Conservation (phyloP, 2,113 vertebrate species). For the Paralichthys olivaceus region DNA sequence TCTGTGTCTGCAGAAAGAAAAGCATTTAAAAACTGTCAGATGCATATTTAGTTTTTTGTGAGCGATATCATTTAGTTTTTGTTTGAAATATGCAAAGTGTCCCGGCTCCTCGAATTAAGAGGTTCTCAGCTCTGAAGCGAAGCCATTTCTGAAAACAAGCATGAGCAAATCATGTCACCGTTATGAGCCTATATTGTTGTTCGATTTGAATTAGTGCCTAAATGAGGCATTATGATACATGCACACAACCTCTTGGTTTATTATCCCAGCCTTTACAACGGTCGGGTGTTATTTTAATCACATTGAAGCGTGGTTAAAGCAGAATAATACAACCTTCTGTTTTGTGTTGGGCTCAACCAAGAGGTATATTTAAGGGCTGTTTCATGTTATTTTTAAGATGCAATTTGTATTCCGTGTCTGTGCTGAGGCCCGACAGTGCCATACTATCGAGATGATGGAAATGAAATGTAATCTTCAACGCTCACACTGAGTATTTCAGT, state of each 20-base stretch:
- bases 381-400: conserved; percentile 1
- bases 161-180: conserved; percentile 71
- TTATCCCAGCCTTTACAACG: conserved; percentile 59
- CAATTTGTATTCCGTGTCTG: not conserved
- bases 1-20: conserved; percentile 11
- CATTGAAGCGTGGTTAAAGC: conserved; percentile 64
- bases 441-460: conserved; percentile 21
- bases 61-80: conserved; percentile 54
- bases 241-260: conserved; percentile 62
- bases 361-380: conserved; percentile 34
- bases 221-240: conserved; percentile 74
- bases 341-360: conserved; percentile 53
- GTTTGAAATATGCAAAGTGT: conserved; percentile 54
- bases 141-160: conserved; percentile 67
- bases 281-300: conserved; percentile 71
- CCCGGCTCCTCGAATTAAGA: conserved; percentile 63
- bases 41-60: conserved; percentile 39
- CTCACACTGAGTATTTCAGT: conserved; percentile 27
- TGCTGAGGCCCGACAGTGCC: not conserved
- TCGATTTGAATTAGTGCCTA: conserved; percentile 79
- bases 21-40: conserved; percentile 13
- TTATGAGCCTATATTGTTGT: conserved; percentile 75
- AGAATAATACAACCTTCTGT: conserved; percentile 62
- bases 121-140: conserved; percentile 60
- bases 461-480: conserved; percentile 35